Evolutionary conservation across 2,888 invertebrate species (phyloP).

Genomic region (Catocala nupta): DNA sequence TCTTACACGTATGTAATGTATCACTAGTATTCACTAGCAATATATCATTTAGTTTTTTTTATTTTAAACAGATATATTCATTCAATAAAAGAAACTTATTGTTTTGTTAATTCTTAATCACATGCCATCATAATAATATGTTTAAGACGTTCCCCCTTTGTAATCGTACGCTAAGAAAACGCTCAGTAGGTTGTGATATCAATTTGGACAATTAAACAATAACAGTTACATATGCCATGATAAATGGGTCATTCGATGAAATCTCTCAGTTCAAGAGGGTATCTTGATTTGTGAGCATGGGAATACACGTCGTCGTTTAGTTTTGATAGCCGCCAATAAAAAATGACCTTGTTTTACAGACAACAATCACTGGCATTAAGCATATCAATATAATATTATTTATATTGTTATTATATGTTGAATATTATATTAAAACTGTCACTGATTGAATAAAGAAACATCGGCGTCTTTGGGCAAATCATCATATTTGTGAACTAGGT

Average conservation of each 20-base stretch:
- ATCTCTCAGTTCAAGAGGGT: slow-evolving; percentile 45
- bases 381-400: no score
- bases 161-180: slow-evolving; percentile 34
- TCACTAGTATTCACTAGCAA: not conserved
- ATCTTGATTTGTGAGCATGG: slow-evolving; percentile 37
- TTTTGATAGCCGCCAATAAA: not conserved
- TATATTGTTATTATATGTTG: no score
- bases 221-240: slow-evolving; percentile 36
- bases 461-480: no score
- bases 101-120: slow-evolving; percentile 17
- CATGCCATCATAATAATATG: slow-evolving; percentile 30
- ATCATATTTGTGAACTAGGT: no score
- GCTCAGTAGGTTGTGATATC: slow-evolving; percentile 42
- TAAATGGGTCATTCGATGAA: slow-evolving; percentile 47
- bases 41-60: not conserved
- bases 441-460: no score
- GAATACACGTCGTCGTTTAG: not conserved
- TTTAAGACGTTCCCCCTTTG: slow-evolving; percentile 34
- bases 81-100: not conserved
- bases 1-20: slow-evolving; percentile 4
- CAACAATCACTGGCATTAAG: no score
- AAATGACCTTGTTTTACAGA: no score
- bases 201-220: slow-evolving; percentile 50
- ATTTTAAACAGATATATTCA: slow-evolving; percentile 10
- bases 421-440: no score